Percentiles rank a stretch among this genome's conserved stretches.
Evolutionary conservation across 2,113 vertebrate genomes (phyloP).

Genomic region (Notarius quadriscutis): DNA sequence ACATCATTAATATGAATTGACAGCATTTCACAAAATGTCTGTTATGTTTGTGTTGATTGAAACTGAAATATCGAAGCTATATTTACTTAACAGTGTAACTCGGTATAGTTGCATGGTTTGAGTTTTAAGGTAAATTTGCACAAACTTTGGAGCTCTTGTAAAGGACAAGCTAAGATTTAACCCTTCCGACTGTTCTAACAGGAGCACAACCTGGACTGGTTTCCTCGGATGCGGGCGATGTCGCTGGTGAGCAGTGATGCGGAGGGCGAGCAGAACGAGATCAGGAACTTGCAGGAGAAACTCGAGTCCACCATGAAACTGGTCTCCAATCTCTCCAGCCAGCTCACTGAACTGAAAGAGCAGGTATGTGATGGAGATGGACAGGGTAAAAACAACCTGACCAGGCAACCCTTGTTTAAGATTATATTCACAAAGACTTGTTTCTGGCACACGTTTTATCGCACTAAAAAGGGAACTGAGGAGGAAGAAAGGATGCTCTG

Average conservation of each 20-base stretch:
- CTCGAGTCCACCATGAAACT: constrained; percentile 97
- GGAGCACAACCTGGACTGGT: constrained; percentile 98
- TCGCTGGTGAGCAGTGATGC: constrained; percentile 95
- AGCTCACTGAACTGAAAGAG: constrained; percentile 94
- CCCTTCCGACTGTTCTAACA: constrained; percentile 53
- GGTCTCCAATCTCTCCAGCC: constrained; percentile 90
- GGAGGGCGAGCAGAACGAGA: constrained; percentile 96
- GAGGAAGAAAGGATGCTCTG: neutral
- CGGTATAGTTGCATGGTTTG: neutral
- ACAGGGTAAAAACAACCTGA: neutral
- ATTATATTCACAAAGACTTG: neutral
- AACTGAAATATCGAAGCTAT: neutral
- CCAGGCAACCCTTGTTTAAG: neutral
- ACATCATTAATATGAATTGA: neutral
- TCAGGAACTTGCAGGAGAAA: constrained; percentile 95
- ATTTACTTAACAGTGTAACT: neutral
- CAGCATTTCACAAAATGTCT: neutral
- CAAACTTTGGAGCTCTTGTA: neutral
- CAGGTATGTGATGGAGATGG: constrained; percentile 76
- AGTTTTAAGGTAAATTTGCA: neutral
- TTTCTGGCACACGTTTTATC: neutral
- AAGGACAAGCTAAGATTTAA: neutral
- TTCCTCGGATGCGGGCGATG: constrained; percentile 97
- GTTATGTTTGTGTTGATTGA: neutral
- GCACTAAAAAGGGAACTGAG: neutral